A percentile compares a stretch with the other conserved stretches of the same genome.
phyloP scores from a whole-genome alignment of 2,797 vertebrate species.

The Limnodromus scolopaceus region DNA sequence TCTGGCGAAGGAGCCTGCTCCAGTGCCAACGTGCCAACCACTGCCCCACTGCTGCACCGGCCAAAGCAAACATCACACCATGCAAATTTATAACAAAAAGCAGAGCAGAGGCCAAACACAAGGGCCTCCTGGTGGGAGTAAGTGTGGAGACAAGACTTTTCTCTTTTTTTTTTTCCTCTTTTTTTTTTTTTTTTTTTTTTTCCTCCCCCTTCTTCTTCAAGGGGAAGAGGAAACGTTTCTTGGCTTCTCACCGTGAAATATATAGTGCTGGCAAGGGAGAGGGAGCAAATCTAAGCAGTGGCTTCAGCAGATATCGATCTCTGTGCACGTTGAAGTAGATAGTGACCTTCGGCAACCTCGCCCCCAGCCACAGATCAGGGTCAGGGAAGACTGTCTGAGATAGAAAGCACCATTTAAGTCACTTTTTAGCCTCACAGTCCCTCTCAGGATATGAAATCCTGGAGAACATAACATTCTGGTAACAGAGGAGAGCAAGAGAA shows the following conservation, averaged over 20 bases:
- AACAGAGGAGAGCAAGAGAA: not conserved
- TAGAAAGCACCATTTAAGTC: not conserved
- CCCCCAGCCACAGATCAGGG: not conserved
- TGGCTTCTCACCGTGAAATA: not conserved
- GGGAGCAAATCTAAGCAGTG: not conserved
- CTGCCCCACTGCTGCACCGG: rapidly evolving
- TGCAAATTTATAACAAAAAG: slow-evolving; percentile 45
- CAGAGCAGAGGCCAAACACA: slow-evolving; percentile 14
- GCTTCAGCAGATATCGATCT: not conserved
- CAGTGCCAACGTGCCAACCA: rapidly evolving
- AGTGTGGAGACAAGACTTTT: not conserved
- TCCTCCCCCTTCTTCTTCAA: not conserved
- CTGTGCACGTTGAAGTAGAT: not conserved
- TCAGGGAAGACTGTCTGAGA: not conserved
- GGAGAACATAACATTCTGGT: not conserved
- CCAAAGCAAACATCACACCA: slow-evolving; percentile 43
- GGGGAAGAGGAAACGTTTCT: not conserved
- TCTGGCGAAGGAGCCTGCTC: rapidly evolving
- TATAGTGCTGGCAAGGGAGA: not conserved
- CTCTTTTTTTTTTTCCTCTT: rapidly evolving
- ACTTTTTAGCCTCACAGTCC: not conserved
- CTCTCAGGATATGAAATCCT: not conserved
- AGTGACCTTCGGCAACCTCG: not conserved
- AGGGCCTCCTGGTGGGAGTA: slow-evolving; percentile 3
- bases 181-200: rapidly evolving